Evolutionary conservation across 2,888 invertebrate species (phyloP), one percentile per base, ranked within the genome.

Genomic region (Alviniconcha strummeri): DNA sequence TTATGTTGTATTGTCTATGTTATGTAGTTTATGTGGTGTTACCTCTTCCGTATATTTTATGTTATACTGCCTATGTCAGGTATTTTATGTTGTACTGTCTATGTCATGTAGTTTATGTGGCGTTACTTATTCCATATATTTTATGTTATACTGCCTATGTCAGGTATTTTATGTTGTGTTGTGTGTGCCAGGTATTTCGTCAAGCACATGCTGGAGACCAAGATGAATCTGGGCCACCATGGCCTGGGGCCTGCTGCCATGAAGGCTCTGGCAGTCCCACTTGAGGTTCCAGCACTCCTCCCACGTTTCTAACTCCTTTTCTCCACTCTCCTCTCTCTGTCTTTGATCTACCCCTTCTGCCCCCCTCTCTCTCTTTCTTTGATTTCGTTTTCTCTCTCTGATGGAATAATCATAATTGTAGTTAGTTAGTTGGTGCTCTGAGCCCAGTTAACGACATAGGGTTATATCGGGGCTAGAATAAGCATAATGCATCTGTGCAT

Each of bases 241-340:
- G 92, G 92, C 0, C 89, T 92, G 6, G 92, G 92, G 2, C 86
- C 90, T 4, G 84, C 85, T 6, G 92, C 92, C 7, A 89, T 90
- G 17, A 91, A 90, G 85, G 92, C 92, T 8, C 84, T 93, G 19
- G 85, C 92, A 4, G 82, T 88, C 8, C 89, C 92, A 0, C 85
- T 92, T 6, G 85, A 88, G 87, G 91, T 91, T 36, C 36, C 36
- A 36, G 36, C 36, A 36, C 19, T 5, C 19, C 56, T 36, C 15
- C 56, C 7, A 55, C 54, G 79, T 64, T 57, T 69, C 19, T 57
- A 19, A 19, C 19, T 57, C 57, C n/a, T 56, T 77, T 57, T 57
- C 4, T 79, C 67, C 52, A 5, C 56, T 11, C 15, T 36, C 15
- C n/a, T 64, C 8, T 36, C 54, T 79, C 36, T 13, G 36, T 64